Base-by-base conservation (phyloP, 2,888 invertebrate species). In the Formica aserva region DNA sequence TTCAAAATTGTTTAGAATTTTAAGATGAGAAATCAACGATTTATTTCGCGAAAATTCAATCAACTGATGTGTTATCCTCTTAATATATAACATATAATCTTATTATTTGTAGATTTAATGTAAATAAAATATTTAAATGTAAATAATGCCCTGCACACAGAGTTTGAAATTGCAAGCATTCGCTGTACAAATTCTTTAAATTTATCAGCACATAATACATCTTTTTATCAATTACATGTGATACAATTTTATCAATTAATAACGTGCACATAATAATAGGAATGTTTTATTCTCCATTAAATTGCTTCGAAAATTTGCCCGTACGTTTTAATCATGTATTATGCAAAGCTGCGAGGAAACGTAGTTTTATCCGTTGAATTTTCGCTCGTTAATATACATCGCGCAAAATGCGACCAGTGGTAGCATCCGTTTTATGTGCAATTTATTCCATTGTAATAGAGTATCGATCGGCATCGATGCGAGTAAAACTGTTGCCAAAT, bases 271-370 rank as follows among this genome's bases (percentile, higher is more conserved):
- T 15, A 5, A 13, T 74, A 52, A 60, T 35, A 71, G 22, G 22
- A 76, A 66, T 77, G 6, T 41, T 78, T 78, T 48, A 72, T 80
- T 62, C 22, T 45, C 57, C 18, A 62, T 80, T 80, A 80, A 62
- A 45, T 60, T 52, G 75, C 60, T 45, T 45, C 75, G 60, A 80
- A 80, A 80, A 48, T 80, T 80, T 26, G 48, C 9, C 13, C n/a
- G 60, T 60, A 72, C 60, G 26, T 80, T 80, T 80, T 72, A 72
- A 80, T 80, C 60, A 74, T 62, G 26, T 80, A 80, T 80, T 80
- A 80, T 80, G 75, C 78, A 80, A 80, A 80, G 62, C 26, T 52
- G 41, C 32, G 72, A 60, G 45, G 13, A 74, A 48, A 26, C 72
- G 22, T 18, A 60, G 60, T 57, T 52, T 52, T 72, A 35, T 13